Conservation (phyloP, 2,797 vertebrate genomes). For the Merluccius polli region DNA sequence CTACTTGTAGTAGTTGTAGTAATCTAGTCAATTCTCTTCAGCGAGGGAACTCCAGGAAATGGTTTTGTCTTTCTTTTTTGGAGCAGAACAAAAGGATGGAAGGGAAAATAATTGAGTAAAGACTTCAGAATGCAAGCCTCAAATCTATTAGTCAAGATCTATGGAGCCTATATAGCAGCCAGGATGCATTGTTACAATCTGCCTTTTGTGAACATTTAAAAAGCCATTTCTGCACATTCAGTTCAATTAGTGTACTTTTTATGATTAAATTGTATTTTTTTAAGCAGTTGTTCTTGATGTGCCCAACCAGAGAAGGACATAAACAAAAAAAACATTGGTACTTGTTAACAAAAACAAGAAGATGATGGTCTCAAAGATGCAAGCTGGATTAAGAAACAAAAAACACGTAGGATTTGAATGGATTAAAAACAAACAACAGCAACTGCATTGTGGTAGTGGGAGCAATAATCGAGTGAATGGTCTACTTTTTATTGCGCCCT, state of each 20-base stretch:
- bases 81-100: neutral
- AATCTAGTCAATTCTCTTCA: neutral
- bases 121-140: neutral
- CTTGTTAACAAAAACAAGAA: constrained; percentile 3
- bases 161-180: neutral
- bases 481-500: constrained; percentile 16
- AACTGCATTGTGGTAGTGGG: constrained; percentile 15
- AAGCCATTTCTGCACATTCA: neutral
- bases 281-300: neutral
- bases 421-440: constrained; percentile 9
- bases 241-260: neutral
- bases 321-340: neutral
- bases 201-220: neutral
- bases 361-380: constrained; percentile 9
- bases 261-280: neutral
- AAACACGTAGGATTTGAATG: constrained; percentile 29
- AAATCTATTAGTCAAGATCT: neutral
- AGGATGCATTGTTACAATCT: neutral
- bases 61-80: neutral
- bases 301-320: constrained; percentile 1
- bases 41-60: neutral
- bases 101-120: neutral
- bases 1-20: neutral
- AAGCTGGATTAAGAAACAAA: constrained; percentile 15
- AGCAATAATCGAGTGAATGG: constrained; percentile 32